These are phyloP conservation scores for Trissolcus basalis DNA, from an alignment of 1,140 invertebrate species.

Conservation along the genomic window DNA sequence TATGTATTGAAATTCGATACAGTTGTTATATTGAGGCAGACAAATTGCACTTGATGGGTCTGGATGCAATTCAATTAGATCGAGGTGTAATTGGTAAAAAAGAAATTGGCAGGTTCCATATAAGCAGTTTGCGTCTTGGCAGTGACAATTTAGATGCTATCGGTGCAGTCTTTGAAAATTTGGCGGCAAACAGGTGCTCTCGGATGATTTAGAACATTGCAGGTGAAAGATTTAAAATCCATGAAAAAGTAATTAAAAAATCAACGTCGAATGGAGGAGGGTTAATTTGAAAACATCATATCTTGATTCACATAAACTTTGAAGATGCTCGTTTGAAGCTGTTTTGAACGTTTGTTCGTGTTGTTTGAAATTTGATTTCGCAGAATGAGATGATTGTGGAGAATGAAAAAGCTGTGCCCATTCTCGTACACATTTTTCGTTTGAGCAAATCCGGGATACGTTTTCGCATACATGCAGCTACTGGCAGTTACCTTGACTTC, in stretches of 20 bases:
- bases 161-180: constrained; percentile 27
- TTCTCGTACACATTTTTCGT: constrained; percentile 45
- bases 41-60: constrained; percentile 15
- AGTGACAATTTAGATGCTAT: constrained; percentile 44
- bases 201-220: constrained; percentile 41
- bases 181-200: constrained; percentile 31
- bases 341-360: no score
- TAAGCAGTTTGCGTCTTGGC: neutral
- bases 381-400: neutral
- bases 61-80: constrained; percentile 28
- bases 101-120: constrained; percentile 25
- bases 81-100: constrained; percentile 16
- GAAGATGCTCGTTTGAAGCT: no score
- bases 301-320: no score
- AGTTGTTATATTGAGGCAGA: constrained; percentile 2
- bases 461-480: constrained; percentile 34
- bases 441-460: constrained; percentile 28
- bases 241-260: no score
- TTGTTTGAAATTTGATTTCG: neutral
- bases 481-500: constrained; percentile 47
- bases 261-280: no score
- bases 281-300: no score
- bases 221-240: no score
- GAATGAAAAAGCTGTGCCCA: constrained; percentile 18
- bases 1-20: neutral